These are phyloP conservation scores for Pimpla rufipes DNA, from an alignment of 2,888 invertebrate species.

Conservation along the genomic window DNA sequence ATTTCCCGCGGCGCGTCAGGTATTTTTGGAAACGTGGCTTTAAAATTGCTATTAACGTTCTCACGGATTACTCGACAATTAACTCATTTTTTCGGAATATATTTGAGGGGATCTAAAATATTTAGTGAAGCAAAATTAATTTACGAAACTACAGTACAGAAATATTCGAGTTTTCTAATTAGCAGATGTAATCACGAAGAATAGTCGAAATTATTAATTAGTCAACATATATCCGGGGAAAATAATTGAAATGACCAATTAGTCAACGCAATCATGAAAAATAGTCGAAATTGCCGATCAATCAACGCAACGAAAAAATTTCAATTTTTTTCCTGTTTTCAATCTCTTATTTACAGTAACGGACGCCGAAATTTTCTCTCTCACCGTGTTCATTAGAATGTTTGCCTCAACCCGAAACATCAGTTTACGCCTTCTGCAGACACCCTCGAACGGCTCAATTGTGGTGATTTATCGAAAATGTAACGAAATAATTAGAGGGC, in stretches of 20 bases:
- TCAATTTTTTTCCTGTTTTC: too few species aligned
- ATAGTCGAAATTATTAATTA: too few species aligned
- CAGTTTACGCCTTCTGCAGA: not conserved
- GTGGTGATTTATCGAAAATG: not conserved
- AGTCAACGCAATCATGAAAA: too few species aligned
- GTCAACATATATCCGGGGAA: too few species aligned
- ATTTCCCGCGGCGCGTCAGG: not conserved
- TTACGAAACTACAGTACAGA: not conserved
- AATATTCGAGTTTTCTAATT: not conserved
- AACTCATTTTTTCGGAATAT: not conserved
- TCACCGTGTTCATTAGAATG: too few species aligned
- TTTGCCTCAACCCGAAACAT: too few species aligned
- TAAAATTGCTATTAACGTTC: not conserved
- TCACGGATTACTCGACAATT: not conserved
- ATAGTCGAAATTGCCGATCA: too few species aligned
- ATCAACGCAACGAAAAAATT: too few species aligned
- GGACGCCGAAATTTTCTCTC: too few species aligned
- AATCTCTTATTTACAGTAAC: too few species aligned
- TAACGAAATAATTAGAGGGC: constrained; percentile 21
- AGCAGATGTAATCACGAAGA: not conserved
- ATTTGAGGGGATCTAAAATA: not conserved
- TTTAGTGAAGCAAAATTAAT: not conserved
- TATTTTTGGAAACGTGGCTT: not conserved
- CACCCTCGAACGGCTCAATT: not conserved
- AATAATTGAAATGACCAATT: too few species aligned